Percentiles rank a stretch among this genome's conserved stretches.
phyloP scores from a whole-genome alignment of 64 coral and sea anemone species.

The Porites australiensis region DNA sequence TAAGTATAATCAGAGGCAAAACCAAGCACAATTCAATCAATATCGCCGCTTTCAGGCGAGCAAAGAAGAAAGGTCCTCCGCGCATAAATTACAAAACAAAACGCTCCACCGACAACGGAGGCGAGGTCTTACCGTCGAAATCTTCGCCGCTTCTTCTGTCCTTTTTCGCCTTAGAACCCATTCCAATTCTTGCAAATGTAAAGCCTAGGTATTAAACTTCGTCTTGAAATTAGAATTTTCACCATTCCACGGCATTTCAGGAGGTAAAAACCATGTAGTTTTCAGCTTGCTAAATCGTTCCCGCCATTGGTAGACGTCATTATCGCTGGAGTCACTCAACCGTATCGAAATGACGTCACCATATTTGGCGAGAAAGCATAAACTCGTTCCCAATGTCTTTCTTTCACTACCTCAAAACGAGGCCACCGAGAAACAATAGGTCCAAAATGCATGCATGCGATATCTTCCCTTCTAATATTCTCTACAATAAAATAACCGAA shows the following conservation, averaged over 20 bases:
- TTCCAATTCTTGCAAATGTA: constrained; percentile 44
- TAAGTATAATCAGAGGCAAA: neutral
- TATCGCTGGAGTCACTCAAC: constrained; percentile 51
- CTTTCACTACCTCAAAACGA: neutral
- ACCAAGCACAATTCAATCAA: neutral
- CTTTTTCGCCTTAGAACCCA: constrained; percentile 68
- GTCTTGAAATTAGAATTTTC: neutral
- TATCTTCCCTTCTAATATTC: too few species aligned
- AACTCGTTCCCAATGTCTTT: neutral
- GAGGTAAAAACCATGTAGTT: constrained; percentile 28
- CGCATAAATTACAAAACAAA: constrained; percentile 83
- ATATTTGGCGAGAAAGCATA: constrained; percentile 26
- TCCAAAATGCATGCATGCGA: neutral
- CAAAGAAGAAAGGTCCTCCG: neutral
- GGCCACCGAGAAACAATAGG: neutral
- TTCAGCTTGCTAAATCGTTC: constrained; percentile 64
- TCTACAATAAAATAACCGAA: too few species aligned
- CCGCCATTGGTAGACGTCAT: constrained; percentile 73
- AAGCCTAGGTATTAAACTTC: constrained; percentile 39
- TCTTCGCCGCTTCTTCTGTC: constrained; percentile 63
- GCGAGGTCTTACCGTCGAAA: constrained; percentile 83
- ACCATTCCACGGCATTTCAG: constrained; percentile 11
- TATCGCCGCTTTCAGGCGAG: neutral
- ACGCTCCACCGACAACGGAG: constrained; percentile 55
- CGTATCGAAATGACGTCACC: constrained; percentile 59